These are phyloP conservation scores for Erynnis tages DNA, from an alignment of 2,888 invertebrate species.

Conservation along the genomic window DNA sequence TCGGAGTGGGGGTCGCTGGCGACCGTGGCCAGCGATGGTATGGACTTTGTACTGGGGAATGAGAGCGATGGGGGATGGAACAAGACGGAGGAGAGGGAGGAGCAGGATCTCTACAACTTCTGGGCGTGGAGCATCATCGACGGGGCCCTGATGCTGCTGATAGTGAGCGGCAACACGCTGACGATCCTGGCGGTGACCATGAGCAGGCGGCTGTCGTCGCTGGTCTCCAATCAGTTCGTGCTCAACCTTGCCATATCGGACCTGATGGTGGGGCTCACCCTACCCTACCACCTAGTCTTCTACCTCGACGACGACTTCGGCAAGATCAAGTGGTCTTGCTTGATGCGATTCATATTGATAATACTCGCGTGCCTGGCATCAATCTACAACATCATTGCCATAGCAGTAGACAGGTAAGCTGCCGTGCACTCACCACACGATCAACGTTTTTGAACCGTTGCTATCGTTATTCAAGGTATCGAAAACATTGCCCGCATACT, in stretches of 20 bases:
- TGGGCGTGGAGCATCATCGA: constrained; percentile 86
- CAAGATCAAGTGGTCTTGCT: constrained; percentile 82
- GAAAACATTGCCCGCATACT: neutral
- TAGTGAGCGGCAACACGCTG: constrained; percentile 87
- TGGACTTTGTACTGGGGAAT: constrained; percentile 72
- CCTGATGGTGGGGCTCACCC: constrained; percentile 87
- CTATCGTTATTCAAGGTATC: constrained; percentile 4
- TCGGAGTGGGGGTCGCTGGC: constrained; percentile 72
- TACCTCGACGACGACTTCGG: constrained; percentile 84
- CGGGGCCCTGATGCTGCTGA: constrained; percentile 83
- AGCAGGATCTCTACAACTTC: constrained; percentile 66
- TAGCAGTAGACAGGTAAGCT: constrained; percentile 86
- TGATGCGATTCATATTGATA: constrained; percentile 87
- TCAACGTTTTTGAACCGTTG: neutral
- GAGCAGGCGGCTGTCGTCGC: constrained; percentile 85
- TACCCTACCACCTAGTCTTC: constrained; percentile 90
- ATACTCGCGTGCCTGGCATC: constrained; percentile 90
- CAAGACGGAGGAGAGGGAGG: constrained; percentile 53
- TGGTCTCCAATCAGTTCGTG: constrained; percentile 89
- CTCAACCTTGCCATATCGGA: constrained; percentile 90
- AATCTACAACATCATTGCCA: constrained; percentile 88
- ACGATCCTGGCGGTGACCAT: constrained; percentile 88
- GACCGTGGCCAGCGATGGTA: constrained; percentile 76
- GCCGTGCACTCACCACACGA: constrained; percentile 26
- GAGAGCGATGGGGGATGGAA: constrained; percentile 63